phyloP scores from a whole-genome alignment of 2,113 vertebrate species.

The Oncorhynchus tshawytscha region DNA sequence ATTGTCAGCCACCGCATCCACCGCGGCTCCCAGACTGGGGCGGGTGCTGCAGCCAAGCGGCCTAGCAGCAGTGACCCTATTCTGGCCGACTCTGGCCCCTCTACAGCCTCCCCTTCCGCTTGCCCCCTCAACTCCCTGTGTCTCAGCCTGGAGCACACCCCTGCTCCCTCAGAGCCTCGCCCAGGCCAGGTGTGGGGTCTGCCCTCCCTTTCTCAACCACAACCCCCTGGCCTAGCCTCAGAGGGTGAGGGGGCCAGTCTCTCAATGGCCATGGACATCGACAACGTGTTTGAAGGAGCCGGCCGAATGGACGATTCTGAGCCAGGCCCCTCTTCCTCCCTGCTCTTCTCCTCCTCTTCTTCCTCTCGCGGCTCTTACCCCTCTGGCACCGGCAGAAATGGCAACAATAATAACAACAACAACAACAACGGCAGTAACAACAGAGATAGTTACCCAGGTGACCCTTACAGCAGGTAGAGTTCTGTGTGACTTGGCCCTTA shows the following conservation, averaged over 20 bases:
- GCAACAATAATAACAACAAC: conserved; percentile 35
- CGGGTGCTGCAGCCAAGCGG: conserved; percentile 63
- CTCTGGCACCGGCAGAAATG: conserved; percentile 23
- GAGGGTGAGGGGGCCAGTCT: neutral
- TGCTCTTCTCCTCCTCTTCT: conserved; percentile 53
- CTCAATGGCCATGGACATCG: conserved; percentile 42
- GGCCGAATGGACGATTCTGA: conserved; percentile 39
- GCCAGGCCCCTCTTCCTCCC: conserved; percentile 52
- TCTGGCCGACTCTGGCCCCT: conserved; percentile 57
- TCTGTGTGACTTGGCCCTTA: neutral
- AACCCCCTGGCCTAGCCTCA: conserved; percentile 7
- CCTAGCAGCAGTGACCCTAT: conserved; percentile 42
- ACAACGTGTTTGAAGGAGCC: conserved; percentile 55
- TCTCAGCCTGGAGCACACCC: conserved; percentile 14
- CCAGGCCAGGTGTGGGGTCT: conserved; percentile 32
- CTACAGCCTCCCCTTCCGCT: conserved; percentile 33
- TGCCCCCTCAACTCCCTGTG: conserved; percentile 12
- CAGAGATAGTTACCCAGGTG: conserved; percentile 53
- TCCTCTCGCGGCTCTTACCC: conserved; percentile 55
- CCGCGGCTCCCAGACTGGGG: conserved; percentile 91
- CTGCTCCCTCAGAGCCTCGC: conserved; percentile 10
- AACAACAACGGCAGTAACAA: conserved; percentile 12
- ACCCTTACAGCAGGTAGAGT: conserved; percentile 76
- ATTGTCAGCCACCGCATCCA: conserved; percentile 98
- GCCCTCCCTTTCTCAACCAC: conserved; percentile 27